phyloP scores from a whole-genome alignment of 2,888 invertebrate species.

The Drosophila quasianomalipes region DNA sequence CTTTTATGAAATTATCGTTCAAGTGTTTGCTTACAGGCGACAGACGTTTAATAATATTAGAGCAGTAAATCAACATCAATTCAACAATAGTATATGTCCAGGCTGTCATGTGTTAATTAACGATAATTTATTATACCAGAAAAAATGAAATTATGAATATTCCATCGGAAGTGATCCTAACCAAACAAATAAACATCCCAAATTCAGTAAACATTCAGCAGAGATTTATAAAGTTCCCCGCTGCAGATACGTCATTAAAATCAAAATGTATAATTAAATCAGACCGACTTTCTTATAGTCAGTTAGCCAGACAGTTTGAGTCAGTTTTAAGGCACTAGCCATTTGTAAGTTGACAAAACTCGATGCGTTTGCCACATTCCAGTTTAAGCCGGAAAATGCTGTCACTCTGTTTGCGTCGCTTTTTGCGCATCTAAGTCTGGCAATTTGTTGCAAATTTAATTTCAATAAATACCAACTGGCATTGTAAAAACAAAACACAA shows the following conservation, averaged over 20 bases:
- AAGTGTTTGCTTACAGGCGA: conserved; percentile 12
- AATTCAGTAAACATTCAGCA: not conserved
- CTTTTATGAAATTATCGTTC: conserved; percentile 1
- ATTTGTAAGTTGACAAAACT: conserved; percentile 44
- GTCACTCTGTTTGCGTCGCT: conserved; percentile 40
- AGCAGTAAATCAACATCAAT: conserved; percentile 14
- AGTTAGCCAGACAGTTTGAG: conserved; percentile 9
- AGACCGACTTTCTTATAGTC: conserved; percentile 1
- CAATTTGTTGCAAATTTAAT: conserved; percentile 51
- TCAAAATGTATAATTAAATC: conserved; percentile 15
- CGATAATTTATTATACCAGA: conserved; percentile 36
- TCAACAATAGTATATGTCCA: conserved; percentile 26
- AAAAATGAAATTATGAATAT: conserved; percentile 57
- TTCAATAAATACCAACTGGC: conserved; percentile 51
- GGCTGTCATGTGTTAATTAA: conserved; percentile 50
- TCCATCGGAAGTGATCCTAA: conserved; percentile 34
- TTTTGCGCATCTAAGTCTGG: conserved; percentile 26
- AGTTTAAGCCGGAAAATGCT: conserved; percentile 64
- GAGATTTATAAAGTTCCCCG: conserved; percentile 12
- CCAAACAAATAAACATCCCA: conserved; percentile 27
- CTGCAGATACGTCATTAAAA: conserved; percentile 5
- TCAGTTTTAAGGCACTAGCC: conserved; percentile 21
- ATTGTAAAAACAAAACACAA: conserved; percentile 37
- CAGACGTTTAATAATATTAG: not conserved
- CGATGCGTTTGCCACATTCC: conserved; percentile 53